A percentile compares a stretch with the other conserved stretches of the same genome.
phyloP scores from a whole-genome alignment of 2,797 vertebrate genomes.

The Coregonus sp. region DNA sequence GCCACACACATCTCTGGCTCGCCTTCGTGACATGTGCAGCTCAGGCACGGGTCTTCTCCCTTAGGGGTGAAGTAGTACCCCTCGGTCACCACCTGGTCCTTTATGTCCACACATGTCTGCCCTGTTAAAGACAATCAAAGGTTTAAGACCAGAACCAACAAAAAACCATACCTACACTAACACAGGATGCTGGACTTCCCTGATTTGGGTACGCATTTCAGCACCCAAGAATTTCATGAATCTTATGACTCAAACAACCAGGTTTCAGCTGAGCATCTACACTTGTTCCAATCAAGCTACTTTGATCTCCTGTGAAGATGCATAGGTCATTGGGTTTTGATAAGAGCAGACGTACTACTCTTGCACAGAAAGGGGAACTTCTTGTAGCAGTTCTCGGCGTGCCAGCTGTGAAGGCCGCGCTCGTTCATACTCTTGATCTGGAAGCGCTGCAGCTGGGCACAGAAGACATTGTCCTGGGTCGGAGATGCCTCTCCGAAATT shows the following conservation, averaged over 20 bases:
- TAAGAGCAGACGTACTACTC: slow-evolving; percentile 79
- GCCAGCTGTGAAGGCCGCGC: slow-evolving; percentile 94
- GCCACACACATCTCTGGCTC: slow-evolving; percentile 98
- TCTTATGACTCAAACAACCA: not conserved
- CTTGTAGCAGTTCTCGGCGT: slow-evolving; percentile 94
- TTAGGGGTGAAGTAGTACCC: slow-evolving; percentile 98
- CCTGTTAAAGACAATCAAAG: slow-evolving; percentile 67
- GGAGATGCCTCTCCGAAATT: slow-evolving; percentile 78
- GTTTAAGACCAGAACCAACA: not conserved
- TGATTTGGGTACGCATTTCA: not conserved
- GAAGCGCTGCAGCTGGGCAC: slow-evolving; percentile 93
- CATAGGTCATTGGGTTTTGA: not conserved
- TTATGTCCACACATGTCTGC: slow-evolving; percentile 97
- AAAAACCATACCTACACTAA: not conserved
- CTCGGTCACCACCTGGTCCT: slow-evolving; percentile 95
- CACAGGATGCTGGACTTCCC: not conserved
- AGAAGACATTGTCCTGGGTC: slow-evolving; percentile 89
- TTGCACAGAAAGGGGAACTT: slow-evolving; percentile 97
- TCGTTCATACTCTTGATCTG: slow-evolving; percentile 89
- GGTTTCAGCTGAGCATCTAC: not conserved
- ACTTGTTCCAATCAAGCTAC: not conserved
- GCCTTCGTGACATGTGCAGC: slow-evolving; percentile 95
- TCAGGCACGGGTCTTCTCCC: slow-evolving; percentile 94
- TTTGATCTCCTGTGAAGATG: not conserved
- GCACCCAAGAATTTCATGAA: not conserved